phyloP scores from a whole-genome alignment of 2,888 invertebrate genomes.

The Masnerella sp. region DNA sequence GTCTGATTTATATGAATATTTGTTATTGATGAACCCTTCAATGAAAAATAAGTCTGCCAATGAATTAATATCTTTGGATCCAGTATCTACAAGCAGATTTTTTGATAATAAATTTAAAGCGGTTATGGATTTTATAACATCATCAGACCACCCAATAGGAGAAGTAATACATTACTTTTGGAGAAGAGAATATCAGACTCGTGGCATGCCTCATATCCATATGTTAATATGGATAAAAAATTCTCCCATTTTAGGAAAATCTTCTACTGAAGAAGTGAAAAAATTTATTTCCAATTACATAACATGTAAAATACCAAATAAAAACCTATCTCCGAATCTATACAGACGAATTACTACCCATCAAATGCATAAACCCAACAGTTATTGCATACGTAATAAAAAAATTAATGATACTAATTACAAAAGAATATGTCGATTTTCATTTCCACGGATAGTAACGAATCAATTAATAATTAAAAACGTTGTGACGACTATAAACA shows the following conservation, averaged over 20 bases:
- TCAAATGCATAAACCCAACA: constrained; percentile 67
- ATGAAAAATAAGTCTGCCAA: constrained; percentile 52
- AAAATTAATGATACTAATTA: not conserved
- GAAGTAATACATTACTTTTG: constrained; percentile 64
- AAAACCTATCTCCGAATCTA: constrained; percentile 61
- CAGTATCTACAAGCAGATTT: constrained; percentile 57
- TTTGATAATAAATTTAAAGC: constrained; percentile 68
- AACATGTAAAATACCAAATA: constrained; percentile 62
- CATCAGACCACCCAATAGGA: constrained; percentile 58
- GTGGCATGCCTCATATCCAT: constrained; percentile 65
- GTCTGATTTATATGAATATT: constrained; percentile 65
- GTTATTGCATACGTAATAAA: constrained; percentile 61
- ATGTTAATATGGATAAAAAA: constrained; percentile 47
- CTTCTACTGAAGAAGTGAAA: constrained; percentile 51
- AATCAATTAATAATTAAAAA: constrained; percentile 50
- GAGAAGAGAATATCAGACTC: constrained; percentile 64
- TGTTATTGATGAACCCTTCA: constrained; percentile 61
- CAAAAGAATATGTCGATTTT: not conserved
- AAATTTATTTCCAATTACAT: constrained; percentile 64
- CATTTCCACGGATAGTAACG: constrained; percentile 58
- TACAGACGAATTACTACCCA: constrained; percentile 63
- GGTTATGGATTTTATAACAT: constrained; percentile 66
- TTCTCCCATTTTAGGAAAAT: constrained; percentile 11
- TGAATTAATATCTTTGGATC: constrained; percentile 38
- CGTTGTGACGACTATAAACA: constrained; percentile 59